Evolutionary conservation across 2,797 vertebrate genomes (phyloP).

Genomic region (Amphiprion clarkii): DNA sequence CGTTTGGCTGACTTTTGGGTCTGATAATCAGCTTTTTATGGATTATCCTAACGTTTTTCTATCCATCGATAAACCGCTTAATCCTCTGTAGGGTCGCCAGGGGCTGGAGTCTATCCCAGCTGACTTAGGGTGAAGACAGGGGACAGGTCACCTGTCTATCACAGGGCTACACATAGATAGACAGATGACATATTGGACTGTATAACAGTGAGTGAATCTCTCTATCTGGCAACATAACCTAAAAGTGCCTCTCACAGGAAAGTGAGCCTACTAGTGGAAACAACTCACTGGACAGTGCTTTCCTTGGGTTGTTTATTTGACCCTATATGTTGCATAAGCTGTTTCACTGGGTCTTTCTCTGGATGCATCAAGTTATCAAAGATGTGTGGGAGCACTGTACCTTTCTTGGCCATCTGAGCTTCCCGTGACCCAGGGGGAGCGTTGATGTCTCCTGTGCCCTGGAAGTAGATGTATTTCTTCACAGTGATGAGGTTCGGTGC

Average conservation of each 20-base stretch:
- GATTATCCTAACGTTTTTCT: no score
- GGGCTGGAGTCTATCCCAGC: no score
- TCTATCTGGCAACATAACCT: constrained; percentile 16
- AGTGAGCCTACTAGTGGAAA: constrained; percentile 24
- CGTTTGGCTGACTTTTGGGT: no score
- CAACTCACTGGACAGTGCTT: background rate
- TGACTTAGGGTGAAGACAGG: no score
- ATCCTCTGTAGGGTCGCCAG: no score
- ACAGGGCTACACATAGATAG: no score
- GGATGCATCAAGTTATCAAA: background rate
- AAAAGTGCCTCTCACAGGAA: constrained; percentile 4
- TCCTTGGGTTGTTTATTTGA: background rate
- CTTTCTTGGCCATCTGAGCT: constrained; percentile 88
- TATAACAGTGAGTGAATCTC: background rate
- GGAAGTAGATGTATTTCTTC: constrained; percentile 99
- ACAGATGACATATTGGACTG: background rate
- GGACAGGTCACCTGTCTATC: no score
- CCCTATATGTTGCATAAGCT: constrained; percentile 12
- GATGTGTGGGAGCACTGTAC: constrained; percentile 69
- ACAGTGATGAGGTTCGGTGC: constrained; percentile 98
- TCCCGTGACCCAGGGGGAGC: constrained; percentile 93
- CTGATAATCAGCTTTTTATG: no score
- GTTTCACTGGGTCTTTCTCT: background rate
- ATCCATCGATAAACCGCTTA: no score
- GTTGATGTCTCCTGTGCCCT: constrained; percentile 96